These are phyloP conservation scores for Falco berigora DNA, from an alignment of 2,797 vertebrate species.

Conservation along the genomic window DNA sequence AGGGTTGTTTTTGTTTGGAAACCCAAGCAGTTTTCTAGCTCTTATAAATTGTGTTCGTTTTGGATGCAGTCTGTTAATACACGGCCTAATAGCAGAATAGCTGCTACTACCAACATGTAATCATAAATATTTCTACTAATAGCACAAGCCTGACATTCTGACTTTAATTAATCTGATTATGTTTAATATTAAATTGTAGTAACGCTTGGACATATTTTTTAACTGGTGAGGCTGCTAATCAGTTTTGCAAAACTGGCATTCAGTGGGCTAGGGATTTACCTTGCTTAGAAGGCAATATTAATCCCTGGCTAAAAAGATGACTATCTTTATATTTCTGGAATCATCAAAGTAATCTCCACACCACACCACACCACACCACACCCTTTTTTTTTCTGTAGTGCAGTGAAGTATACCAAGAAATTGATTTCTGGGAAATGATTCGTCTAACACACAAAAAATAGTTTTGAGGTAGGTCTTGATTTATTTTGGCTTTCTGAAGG, in stretches of 20 bases:
- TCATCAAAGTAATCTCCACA: background rate
- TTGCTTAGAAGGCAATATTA: background rate
- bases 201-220: background rate
- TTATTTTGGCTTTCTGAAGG: background rate
- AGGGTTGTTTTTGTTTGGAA: background rate
- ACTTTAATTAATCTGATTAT: conserved; percentile 1
- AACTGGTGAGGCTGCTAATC: background rate
- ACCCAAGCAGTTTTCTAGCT: background rate
- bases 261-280: background rate
- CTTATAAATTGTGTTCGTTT: background rate
- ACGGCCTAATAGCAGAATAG: background rate
- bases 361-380: no score
- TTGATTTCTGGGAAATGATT: background rate
- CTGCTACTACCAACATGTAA: background rate
- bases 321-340: background rate
- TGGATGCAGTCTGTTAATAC: background rate
- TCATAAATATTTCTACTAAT: background rate
- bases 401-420: background rate
- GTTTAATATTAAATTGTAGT: background rate
- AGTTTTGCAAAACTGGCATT: background rate
- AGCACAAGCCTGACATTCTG: background rate
- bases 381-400: background rate
- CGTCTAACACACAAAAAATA: background rate
- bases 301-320: background rate
- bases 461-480: background rate